Evolutionary conservation across 1,140 invertebrate species (phyloP), one percentile per base, ranked within the genome.

Genomic region (Drosophila biarmipes): DNA sequence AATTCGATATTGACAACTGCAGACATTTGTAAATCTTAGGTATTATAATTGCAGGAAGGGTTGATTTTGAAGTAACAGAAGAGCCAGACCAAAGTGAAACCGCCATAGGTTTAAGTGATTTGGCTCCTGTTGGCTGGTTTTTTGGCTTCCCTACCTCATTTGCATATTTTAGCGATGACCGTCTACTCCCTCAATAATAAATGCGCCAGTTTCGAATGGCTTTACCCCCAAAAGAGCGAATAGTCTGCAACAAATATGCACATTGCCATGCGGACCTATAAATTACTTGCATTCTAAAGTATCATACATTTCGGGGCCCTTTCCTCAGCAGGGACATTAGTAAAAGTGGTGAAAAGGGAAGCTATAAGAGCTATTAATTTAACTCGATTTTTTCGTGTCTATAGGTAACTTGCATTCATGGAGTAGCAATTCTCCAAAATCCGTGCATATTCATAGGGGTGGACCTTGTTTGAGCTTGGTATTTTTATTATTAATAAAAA

Each of bases 11-110:
- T 17, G 43, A 4, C 3, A 17, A 27, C 24, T 37, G 35, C 27
- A 67, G 43, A 35, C 51, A 55, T 68, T 69, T 46, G 42, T 27
- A 46, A 68, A 55, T 55, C 66, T 69, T 17, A 48, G 34, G 52
- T 55, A 46, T 69, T 52, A 69, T 69, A 69, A 69, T 69, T 56
- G 42, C 66, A 38, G 63, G 63, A 19, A 27, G 24, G 31, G 19
- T n/a, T 38, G n/a, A 31, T 21, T 17, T 17, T 15, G 8, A 12
- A 46, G 43, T 24, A 27, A 27, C 12, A 14, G 21, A 46, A 46
- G 27, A 8, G 21, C 43, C 24, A 45, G 6, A 19, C 19, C 24
- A 6, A n/a, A 61, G 37, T 31, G n/a, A 4, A 43, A 21, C 38
- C 27, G 34, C 19, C 27, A 14, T 11, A 19, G 29, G 7, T 69